Evolutionary conservation across 1,140 invertebrate species (phyloP), one percentile per base, ranked within the genome.

Genomic region (Euwallacea fornicatus): DNA sequence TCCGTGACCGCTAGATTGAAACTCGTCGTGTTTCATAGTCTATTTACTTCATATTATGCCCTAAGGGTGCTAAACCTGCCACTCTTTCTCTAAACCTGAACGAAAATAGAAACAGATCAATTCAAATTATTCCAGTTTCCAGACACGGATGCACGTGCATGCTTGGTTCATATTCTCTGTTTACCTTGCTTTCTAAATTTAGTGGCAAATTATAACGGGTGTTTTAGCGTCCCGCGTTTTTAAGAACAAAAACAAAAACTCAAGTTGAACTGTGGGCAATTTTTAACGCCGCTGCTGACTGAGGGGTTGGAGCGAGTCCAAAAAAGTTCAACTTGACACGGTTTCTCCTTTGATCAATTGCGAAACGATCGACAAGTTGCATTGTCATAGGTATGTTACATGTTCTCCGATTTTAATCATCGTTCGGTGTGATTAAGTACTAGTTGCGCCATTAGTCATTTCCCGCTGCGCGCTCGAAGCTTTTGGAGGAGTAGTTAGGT

Each of bases 241-340:
- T 15, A 56, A 16, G 42, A 61, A 61, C n/a, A 61, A 61, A 61
- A 61, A 61, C 10, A 61, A 43, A 42, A 42, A n/a, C 42, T 11
- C 59, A 11, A 6, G 59, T 43, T 61, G 43, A 43, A 42, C 59
- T 10, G 16, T 21, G n/a, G n/a, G 59, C 21, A 43, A 61, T 11
- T 41, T 61, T 9, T 33, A 8, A 43, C 11, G 33, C 21, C 59
- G 42, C 8, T 8, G n/a, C 2, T 41, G 59, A 61, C 59, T 43
- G 59, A 61, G 43, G 10, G 21, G 11, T 66, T 66, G 64, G 64
- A 53, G 7, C 11, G 7, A 6, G 41, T 54, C 64, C 64, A 66
- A 66, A 55, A 66, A 55, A 33, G 64, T 66, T 66, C 47, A 66
- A 66, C 64, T 66, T 66, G 64, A 66, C 64, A 66, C 50, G 47